A percentile compares a stretch with the other conserved stretches of the same genome.
Conservation (phyloP, 2,888 invertebrate genomes). For the Shargacucullia verbasci region DNA sequence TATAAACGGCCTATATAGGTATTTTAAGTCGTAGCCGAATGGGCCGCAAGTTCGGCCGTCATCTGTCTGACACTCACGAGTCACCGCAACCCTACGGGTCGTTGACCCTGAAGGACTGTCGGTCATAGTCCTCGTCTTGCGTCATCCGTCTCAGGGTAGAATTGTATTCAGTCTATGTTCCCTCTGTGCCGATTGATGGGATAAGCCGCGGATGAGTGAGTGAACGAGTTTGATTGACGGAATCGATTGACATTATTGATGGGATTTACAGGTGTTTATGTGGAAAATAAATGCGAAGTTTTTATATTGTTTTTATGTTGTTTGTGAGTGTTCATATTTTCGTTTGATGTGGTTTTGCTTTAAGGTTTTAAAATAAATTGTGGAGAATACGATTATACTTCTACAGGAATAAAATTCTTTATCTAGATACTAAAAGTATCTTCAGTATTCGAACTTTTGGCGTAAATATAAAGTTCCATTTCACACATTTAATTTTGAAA, state of each 20-base stretch:
- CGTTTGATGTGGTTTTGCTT: slow-evolving; percentile 16
- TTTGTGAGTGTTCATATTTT: slow-evolving; percentile 26
- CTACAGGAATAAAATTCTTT: background rate
- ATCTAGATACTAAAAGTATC: background rate
- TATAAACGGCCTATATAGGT: slow-evolving; percentile 43
- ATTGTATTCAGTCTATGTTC: slow-evolving; percentile 24
- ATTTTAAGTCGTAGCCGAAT: slow-evolving; percentile 24
- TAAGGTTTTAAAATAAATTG: background rate
- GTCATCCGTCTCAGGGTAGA: slow-evolving; percentile 46
- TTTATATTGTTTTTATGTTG: slow-evolving; percentile 26
- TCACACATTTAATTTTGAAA: slow-evolving; percentile 7
- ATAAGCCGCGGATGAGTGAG: slow-evolving; percentile 45
- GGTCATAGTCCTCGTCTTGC: slow-evolving; percentile 48
- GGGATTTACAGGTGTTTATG: slow-evolving; percentile 38
- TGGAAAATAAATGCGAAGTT: slow-evolving; percentile 40
- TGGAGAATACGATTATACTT: too few relatives aligned
- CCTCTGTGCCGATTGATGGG: slow-evolving; percentile 21
- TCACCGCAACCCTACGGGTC: slow-evolving; percentile 60
- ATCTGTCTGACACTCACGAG: slow-evolving; percentile 58
- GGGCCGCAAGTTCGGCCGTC: slow-evolving; percentile 36
- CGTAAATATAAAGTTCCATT: slow-evolving; percentile 6
- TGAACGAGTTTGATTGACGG: slow-evolving; percentile 49
- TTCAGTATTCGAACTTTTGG: background rate
- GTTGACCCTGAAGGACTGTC: slow-evolving; percentile 55
- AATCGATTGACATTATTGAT: slow-evolving; percentile 49